Base-by-base conservation (phyloP, 1,140 invertebrate genomes). In the Chrysomallon squamiferum region DNA sequence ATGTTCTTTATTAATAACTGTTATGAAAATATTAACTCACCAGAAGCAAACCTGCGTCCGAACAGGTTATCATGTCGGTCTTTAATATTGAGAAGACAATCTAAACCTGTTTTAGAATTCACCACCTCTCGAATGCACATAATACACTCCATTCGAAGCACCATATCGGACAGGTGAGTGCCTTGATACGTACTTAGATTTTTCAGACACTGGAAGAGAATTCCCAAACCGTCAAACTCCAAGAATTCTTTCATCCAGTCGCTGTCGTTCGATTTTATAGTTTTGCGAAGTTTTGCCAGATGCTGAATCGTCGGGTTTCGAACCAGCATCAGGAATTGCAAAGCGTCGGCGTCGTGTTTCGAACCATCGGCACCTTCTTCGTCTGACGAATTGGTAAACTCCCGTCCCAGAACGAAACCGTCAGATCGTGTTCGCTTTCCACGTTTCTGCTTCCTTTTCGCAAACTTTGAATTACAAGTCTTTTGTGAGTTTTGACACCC, bases 21-120 rank as follows among this genome's bases (percentile, higher is more conserved):
- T n/a, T n/a, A n/a, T n/a, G n/a, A n/a, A n/a, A n/a, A n/a, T n/a
- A n/a, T n/a, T n/a, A n/a, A 62, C 64, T 87, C 87, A 92, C 91
- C 91, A 80, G 89, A 91, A 43, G 94, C 94, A 78, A 97, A 90
- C 87, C 96, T 95, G 59, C 90, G 88, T 71, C 94, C 93, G 86
- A 97, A 97, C 84, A 82, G 67, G 35, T 82, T 80, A 43, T 78
- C 76, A 22, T 71, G 75, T 30, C 73, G 66, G 54, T 86, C 84
- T n/a, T 78, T 75, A n/a, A 86, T 80, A 25, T 82, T 77, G 11
- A 87, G 79, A 18, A 89, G 82, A 75, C 85, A 87, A 50, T 88
- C 82, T n/a, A 89, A 77, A 4, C 88, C 88, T 25, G 81, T 83
- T 54, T 83, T 79, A 0, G 87, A 88, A 68, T 88, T 88, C 65